Evolutionary conservation across 2,888 invertebrate species (phyloP).

Genomic region (Chaitophorus viminalis): DNA sequence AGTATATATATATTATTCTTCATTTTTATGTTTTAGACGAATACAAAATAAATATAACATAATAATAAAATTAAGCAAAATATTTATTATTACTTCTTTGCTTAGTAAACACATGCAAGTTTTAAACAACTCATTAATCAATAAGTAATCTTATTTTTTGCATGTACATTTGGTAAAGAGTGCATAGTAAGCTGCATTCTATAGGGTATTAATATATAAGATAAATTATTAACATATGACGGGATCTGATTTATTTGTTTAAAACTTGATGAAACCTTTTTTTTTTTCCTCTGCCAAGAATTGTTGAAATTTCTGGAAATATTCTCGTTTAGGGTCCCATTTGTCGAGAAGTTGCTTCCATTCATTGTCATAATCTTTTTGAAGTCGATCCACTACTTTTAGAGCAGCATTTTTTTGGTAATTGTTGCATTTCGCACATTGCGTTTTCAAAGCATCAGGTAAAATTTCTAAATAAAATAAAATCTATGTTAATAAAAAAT

Average conservation of each 20-base stretch:
- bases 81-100: constrained; percentile 11
- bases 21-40: constrained; percentile 53
- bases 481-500: neutral
- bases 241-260: neutral
- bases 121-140: neutral
- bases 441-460: constrained; percentile 65
- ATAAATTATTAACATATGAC: neutral
- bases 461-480: constrained; percentile 64
- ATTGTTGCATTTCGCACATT: constrained; percentile 64
- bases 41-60: constrained; percentile 53
- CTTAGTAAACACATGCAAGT: constrained; percentile 1
- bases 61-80: constrained; percentile 21
- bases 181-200: neutral
- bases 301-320: constrained; percentile 53
- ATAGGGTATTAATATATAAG: neutral
- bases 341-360: constrained; percentile 64
- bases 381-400: constrained; percentile 63
- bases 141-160: constrained; percentile 18
- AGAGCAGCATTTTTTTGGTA: constrained; percentile 63
- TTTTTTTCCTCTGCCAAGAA: constrained; percentile 43
- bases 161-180: constrained; percentile 18
- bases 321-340: constrained; percentile 64
- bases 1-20: constrained; percentile 44
- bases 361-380: constrained; percentile 64
- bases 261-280: constrained; percentile 33